Evolutionary conservation across 2,797 vertebrate genomes (phyloP), one percentile per base, ranked within the genome.

Genomic region (Poliocrania exsul): DNA sequence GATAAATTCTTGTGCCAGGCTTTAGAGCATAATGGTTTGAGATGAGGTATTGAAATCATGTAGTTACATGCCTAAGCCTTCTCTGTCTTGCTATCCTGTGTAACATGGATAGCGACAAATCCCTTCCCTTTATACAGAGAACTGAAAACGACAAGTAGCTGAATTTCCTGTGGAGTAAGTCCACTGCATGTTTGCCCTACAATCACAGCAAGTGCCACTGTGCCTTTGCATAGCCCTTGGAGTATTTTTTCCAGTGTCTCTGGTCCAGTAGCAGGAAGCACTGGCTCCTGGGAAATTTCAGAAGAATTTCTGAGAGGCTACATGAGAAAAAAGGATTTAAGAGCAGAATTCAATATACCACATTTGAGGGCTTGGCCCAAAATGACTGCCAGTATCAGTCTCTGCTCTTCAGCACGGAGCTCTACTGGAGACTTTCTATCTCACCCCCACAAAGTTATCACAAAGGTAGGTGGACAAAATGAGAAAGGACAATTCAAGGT

Each of bases 241-340:
- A 80, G n/a, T 54, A 37, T 11, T 66, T 70, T 58, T 49, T 50
- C 70, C 38, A 7, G 23, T 37, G 42, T 70, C 62, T 88, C 81
- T 81, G 42, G 38, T 81, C 58, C 83, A 86, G 57, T 75, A 85
- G 84, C 72, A 85, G 89, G 75, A 92, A 90, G 47, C 61, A 47
- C 16, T 47, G 87, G 11, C 87, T 94, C 31, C 65, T 78, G 54
- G 37, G 72, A 85, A 70, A 77, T 61, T 64, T 77, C 71, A 50
- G 79, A 88, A 83, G 40, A 49, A 87, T 38, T 82, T 80, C 40
- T 85, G 56, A 28, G 21, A 90, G 61, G 28, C 61, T 9, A 5
- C n/a, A 29, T 26, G 23, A 74, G n/a, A 47, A 54, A 73, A 73
- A 84, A 26, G 5, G 31, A 69, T 64, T 73, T 91, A 19, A 37